These are phyloP conservation scores for Lamprologus speciosus DNA, from an alignment of 2,113 vertebrate genomes.

Conservation along the genomic window DNA sequence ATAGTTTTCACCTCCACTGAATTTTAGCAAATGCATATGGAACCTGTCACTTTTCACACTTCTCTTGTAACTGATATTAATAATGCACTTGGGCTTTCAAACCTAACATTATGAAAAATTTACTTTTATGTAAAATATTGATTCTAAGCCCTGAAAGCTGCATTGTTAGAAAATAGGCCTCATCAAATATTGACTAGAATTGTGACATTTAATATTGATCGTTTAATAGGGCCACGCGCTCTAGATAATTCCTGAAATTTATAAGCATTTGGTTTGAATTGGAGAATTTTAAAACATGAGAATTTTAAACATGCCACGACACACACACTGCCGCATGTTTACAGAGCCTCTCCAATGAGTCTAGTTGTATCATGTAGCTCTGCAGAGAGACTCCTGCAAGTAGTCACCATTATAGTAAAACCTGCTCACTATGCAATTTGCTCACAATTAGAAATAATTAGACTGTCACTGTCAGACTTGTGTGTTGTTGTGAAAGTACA, in stretches of 20 bases:
- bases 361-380: not conserved
- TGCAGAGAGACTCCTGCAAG: not conserved
- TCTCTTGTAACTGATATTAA: constrained; percentile 51
- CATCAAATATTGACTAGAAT: constrained; percentile 57
- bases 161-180: constrained; percentile 63
- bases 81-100: constrained; percentile 63
- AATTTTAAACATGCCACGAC: not conserved
- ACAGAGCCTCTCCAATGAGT: not conserved
- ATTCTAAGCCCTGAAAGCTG: constrained; percentile 53
- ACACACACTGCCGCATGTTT: not conserved
- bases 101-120: constrained; percentile 60
- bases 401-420: not conserved
- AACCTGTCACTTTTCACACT: constrained; percentile 51
- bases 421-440: constrained; percentile 48
- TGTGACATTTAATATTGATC: constrained; percentile 57
- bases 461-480: constrained; percentile 5
- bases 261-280: not conserved
- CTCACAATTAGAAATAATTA: constrained; percentile 10
- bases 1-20: constrained; percentile 36
- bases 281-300: not conserved
- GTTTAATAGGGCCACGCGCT: constrained; percentile 37
- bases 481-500: constrained; percentile 32
- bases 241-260: not conserved
- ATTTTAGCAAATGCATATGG: constrained; percentile 22
- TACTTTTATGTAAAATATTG: constrained; percentile 64